A percentile compares a stretch with the other conserved stretches of the same genome.
phyloP scores from a whole-genome alignment of 1,140 invertebrate genomes.

The Drosophila biarmipes region DNA sequence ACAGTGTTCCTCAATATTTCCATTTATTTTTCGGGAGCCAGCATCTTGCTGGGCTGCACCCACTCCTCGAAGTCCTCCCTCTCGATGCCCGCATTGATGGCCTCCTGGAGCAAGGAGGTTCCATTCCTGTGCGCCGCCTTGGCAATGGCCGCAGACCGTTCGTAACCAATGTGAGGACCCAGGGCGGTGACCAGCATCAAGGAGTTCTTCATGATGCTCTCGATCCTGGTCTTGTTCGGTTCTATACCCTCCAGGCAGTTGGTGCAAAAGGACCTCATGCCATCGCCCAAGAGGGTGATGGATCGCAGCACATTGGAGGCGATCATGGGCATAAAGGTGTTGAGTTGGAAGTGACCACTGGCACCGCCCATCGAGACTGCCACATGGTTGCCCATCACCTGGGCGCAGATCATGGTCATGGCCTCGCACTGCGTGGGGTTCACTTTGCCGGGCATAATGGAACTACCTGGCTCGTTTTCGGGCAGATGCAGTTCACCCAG shows the following conservation, averaged over 20 bases:
- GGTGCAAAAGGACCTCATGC: conserved; percentile 93
- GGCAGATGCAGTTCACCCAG: conserved; percentile 97
- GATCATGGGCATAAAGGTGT: conserved; percentile 99
- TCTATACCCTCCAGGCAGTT: conserved; percentile 97
- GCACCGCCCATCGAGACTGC: conserved; percentile 95
- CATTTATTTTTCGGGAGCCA: conserved; percentile 88
- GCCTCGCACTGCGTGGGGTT: conserved; percentile 99
- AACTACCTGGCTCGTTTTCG: conserved; percentile 98
- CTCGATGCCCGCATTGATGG: conserved; percentile 93
- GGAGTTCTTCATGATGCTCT: conserved; percentile 93
- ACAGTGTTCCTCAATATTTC: background rate
- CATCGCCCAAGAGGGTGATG: conserved; percentile 94
- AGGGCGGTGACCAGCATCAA: conserved; percentile 99
- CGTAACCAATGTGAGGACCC: conserved; percentile 99
- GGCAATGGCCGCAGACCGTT: conserved; percentile 97
- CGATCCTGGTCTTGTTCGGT: conserved; percentile 92
- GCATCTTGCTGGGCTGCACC: conserved; percentile 97
- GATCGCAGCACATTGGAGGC: conserved; percentile 97
- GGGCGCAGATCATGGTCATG: conserved; percentile 98
- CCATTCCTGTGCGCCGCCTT: conserved; percentile 97
- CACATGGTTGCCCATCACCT: conserved; percentile 99
- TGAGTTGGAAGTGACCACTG: conserved; percentile 99
- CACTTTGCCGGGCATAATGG: conserved; percentile 99
- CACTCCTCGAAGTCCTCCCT: conserved; percentile 95
- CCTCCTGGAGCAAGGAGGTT: conserved; percentile 94